Evolutionary conservation across 2,113 vertebrate species (phyloP), one percentile per base, ranked within the genome.

Genomic region (Lampris incognitus): DNA sequence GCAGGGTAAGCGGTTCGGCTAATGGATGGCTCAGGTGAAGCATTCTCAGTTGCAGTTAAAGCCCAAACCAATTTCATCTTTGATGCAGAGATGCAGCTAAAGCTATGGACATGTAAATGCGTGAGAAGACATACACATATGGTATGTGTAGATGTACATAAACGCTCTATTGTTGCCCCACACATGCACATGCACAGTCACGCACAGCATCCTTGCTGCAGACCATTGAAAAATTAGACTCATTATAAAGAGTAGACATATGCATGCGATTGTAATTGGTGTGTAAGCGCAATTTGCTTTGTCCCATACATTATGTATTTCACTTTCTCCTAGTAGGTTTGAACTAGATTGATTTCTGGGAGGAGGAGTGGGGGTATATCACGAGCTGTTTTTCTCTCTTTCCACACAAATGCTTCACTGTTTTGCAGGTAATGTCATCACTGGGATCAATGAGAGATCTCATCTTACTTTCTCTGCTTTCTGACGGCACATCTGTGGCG

Each of bases 311-410:
- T 70, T 67, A 36, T 75, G 9, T 38, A 41, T n/a, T 68, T 50
- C 4, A 39, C 52, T 57, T 63, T 9, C 57, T 59, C 5, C 52
- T 58, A 61, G 52, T 38, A 7, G 54, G 59, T 79, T 81, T 62
- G 69, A 76, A 65, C 13, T 50, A 9, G 72, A 84, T 72, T 50
- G 42, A 84, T 87, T 78, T 7, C 6, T 71, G 56, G 13, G 40
- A 10, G 1, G 50, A 10, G 1, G 50, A 3, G 50, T 52, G 2
- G 36, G 11, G 42, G 59, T 44, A 70, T 13, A 80, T 71, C 51
- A 55, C 67, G 13, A 69, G 39, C 48, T 64, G 58, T 76, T 72
- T 85, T 74, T 75, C 49, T 54, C 13, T 49, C 36, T 67, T 52
- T 24, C 24, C 24, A 24, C 24, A 24, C 6, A 49, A 63, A 56